Evolutionary conservation across 2,113 vertebrate species (phyloP), one percentile per base, ranked within the genome.

Genomic region (Bos javanicus): DNA sequence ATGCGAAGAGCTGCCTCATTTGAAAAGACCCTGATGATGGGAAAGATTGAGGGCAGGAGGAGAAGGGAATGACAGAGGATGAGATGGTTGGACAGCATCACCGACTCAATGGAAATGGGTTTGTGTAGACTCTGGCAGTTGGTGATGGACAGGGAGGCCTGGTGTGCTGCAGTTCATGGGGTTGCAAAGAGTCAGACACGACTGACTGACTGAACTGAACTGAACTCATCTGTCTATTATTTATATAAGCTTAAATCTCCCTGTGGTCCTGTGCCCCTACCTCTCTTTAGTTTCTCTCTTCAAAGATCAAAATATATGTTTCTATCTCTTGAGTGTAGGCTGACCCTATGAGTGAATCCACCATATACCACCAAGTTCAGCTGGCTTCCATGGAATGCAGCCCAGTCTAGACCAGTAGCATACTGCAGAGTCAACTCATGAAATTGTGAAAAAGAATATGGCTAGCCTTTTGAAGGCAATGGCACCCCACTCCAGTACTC

Each of bases 181-280:
- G 17, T 36, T 10, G 0, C 9, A 71, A 67, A 67, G 17, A 67
- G 64, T 36, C 0, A 0, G 64, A 71, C 9, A 71, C 1, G 0
- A 71, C n/a, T 21, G 64, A 67, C 17, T 0, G 7, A 67, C 16
- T 67, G n/a, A 36, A 67, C n/a, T 67, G n/a, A 67, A 57, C 33
- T 67, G 64, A 67, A n/a, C 33, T 67, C 33, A 67, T 46, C 13
- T 52, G 30, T 82, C 46, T 50, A 33, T 87, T 86, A 25, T 14
- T 87, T 43, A 76, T 28, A 67, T 15, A 64, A 19, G 39, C 3
- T 57, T 50, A 71, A 36, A 12, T 30, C 30, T 7, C 3, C 1
- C 23, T 46, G 33, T 25, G 3, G 17, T 89, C 7, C 33, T 4
- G 87, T 36, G 4, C 11, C 21, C 7, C 54, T 33, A 67, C 1